phyloP scores from a whole-genome alignment of 37 sponge, comb jelly and placozoan species.

The Crambe crambe region DNA sequence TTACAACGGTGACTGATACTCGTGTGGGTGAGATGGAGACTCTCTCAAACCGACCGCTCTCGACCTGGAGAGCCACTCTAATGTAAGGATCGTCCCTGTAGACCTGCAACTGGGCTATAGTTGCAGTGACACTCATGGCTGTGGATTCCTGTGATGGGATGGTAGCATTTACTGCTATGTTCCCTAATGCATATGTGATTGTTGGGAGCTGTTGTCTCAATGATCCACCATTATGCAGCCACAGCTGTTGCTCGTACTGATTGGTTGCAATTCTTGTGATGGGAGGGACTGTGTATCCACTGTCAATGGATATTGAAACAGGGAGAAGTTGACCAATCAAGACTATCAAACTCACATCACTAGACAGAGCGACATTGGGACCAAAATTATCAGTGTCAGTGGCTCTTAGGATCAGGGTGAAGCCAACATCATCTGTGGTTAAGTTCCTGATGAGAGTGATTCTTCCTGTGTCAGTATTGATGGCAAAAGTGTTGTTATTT shows the following conservation, averaged over 20 bases:
- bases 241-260: conserved; percentile 61
- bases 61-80: conserved; percentile 52
- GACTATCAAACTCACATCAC: conserved; percentile 40
- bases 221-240: conserved; percentile 50
- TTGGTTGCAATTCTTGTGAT: conserved; percentile 35
- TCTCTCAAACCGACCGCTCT: conserved; percentile 26
- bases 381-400: conserved; percentile 56
- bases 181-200: conserved; percentile 47
- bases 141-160: conserved; percentile 24
- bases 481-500: conserved; percentile 43
- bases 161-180: background rate
- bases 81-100: conserved; percentile 48
- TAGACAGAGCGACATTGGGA: background rate
- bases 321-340: conserved; percentile 69
- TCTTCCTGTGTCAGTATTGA: conserved; percentile 57
- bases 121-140: conserved; percentile 17
- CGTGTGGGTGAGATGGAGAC: conserved; percentile 31
- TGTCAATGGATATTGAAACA: conserved; percentile 30
- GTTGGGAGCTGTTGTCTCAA: background rate
- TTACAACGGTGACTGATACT: conserved; percentile 28
- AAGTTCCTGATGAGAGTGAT: conserved; percentile 50
- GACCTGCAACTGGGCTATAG: conserved; percentile 22
- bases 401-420: conserved; percentile 52
- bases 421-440: conserved; percentile 40
- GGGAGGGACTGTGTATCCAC: conserved; percentile 54